phyloP scores from a whole-genome alignment of 2,113 vertebrate genomes.

The Cepphus grylle region DNA sequence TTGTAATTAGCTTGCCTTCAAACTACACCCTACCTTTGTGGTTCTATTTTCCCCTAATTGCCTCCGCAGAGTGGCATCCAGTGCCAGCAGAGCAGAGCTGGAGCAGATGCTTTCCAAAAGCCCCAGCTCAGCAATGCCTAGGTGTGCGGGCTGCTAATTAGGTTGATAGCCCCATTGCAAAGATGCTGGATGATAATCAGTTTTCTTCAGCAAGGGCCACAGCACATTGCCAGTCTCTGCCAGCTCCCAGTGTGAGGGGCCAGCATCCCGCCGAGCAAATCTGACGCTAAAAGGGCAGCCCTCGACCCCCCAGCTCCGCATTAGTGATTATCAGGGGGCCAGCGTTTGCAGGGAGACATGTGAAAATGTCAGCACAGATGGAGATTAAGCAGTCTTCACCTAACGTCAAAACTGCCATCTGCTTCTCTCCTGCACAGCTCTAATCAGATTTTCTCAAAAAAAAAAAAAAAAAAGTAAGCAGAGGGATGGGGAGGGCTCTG shows the following conservation, averaged over 20 bases:
- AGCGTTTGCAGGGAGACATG: neutral
- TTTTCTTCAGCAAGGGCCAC: neutral
- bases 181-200: neutral
- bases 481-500: neutral
- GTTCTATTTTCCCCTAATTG: neutral
- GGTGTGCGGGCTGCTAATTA: neutral
- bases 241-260: accelerated
- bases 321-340: neutral
- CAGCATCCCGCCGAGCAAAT: neutral
- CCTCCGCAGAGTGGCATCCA: neutral
- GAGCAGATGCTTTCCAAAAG: neutral
- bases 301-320: neutral
- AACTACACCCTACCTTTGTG: neutral
- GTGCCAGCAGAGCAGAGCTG: neutral
- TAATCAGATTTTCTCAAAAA: constrained; percentile 57
- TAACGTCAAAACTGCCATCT: constrained; percentile 66
- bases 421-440: constrained; percentile 30
- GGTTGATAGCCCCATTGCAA: neutral
- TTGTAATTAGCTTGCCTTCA: neutral
- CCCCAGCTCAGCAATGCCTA: neutral
- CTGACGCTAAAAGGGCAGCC: neutral
- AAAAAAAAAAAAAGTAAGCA: neutral
- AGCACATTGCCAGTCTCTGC: neutral
- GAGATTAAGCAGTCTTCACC: constrained; percentile 66
- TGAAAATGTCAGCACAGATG: constrained; percentile 66